These are phyloP conservation scores for Eupleurogrammus muticus DNA, from an alignment of 2,797 vertebrate genomes.

Conservation along the genomic window DNA sequence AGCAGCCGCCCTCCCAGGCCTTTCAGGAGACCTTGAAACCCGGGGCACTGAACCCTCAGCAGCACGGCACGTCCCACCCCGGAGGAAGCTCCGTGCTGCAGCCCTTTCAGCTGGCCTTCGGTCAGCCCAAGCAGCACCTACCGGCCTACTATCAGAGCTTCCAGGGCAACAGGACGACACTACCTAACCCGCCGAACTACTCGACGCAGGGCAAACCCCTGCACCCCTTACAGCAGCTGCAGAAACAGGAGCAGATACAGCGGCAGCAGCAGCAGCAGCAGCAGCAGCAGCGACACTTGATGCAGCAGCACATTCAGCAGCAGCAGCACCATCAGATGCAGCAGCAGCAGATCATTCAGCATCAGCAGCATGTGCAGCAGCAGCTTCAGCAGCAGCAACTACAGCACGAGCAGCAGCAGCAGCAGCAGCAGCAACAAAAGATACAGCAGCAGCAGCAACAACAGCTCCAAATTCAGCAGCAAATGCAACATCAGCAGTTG, in stretches of 20 bases:
- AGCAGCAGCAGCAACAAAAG: constrained; percentile 69
- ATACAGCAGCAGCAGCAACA: constrained; percentile 71
- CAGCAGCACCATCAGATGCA: constrained; percentile 72
- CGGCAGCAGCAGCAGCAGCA: constrained; percentile 39
- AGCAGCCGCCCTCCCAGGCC: constrained; percentile 64
- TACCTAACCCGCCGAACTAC: constrained; percentile 88
- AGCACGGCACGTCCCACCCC: constrained; percentile 71
- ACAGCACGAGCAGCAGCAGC: constrained; percentile 74
- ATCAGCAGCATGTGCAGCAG: constrained; percentile 69
- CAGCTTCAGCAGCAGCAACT: constrained; percentile 71
- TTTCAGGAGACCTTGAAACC: constrained; percentile 87
- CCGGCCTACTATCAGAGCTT: constrained; percentile 90
- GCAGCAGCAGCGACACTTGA: constrained; percentile 67
- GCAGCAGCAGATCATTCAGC: constrained; percentile 70
- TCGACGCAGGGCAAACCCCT: constrained; percentile 76
- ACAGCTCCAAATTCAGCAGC: constrained; percentile 78
- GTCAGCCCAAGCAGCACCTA: constrained; percentile 91
- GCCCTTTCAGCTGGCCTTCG: constrained; percentile 95
- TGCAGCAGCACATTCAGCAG: constrained; percentile 74
- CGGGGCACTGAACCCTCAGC: constrained; percentile 84
- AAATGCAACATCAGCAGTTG: constrained; percentile 89
- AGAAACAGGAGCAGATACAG: constrained; percentile 77
- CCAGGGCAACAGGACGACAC: constrained; percentile 86
- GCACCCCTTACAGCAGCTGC: constrained; percentile 88
- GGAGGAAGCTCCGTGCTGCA: constrained; percentile 89